These are phyloP conservation scores for Drosophila meridionalis DNA, from an alignment of 2,888 invertebrate genomes.

Conservation along the genomic window DNA sequence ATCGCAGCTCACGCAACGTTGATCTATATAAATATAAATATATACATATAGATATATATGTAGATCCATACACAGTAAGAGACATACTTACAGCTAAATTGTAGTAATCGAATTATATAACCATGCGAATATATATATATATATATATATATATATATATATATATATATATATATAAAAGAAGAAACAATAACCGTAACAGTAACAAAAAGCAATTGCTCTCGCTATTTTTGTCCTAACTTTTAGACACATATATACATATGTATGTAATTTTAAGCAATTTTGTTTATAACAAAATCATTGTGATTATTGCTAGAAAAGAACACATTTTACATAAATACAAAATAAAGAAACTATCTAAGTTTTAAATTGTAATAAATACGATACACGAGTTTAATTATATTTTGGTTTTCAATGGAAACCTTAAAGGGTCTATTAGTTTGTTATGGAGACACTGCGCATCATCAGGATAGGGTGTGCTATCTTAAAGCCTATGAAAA, in stretches of 20 bases:
- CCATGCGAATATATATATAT: constrained; percentile 18
- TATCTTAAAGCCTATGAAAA: no score
- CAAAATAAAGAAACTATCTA: constrained; percentile 65
- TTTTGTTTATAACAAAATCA: constrained; percentile 83
- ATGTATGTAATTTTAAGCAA: constrained; percentile 80
- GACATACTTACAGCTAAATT: constrained; percentile 33
- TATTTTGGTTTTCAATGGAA: no score
- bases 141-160: background rate
- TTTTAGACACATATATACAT: constrained; percentile 61
- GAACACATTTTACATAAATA: constrained; percentile 76
- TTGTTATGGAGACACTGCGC: no score
- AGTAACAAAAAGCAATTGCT: constrained; percentile 47
- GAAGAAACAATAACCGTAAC: constrained; percentile 1
- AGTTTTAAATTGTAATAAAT: constrained; percentile 76
- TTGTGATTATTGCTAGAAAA: constrained; percentile 84
- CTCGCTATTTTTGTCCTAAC: constrained; percentile 77
- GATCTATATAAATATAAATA: constrained; percentile 46
- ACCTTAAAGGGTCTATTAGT: no score
- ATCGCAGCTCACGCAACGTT: constrained; percentile 62
- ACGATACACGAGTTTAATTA: constrained; percentile 35
- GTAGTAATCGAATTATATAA: constrained; percentile 62
- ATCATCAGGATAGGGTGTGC: no score
- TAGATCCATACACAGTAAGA: constrained; percentile 10
- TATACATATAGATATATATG: background rate
- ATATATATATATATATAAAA: background rate